Percentiles rank a stretch among this genome's conserved stretches.
Evolutionary conservation across 2,888 invertebrate species (phyloP).

Genomic region (Epinotia bilunana): DNA sequence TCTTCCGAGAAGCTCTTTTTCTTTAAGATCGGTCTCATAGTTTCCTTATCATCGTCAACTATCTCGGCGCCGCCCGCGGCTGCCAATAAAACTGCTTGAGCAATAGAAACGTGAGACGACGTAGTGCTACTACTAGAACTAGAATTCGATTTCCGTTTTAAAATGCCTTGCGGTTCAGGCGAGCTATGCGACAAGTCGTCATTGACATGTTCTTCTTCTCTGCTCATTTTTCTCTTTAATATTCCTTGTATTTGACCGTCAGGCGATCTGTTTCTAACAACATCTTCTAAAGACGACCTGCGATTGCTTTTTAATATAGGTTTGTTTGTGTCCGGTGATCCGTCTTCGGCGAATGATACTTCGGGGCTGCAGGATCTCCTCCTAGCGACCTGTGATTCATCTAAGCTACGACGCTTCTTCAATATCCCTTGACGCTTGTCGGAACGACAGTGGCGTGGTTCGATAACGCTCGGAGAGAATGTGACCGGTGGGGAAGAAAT

Average conservation of each 20-base stretch:
- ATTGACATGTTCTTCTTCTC: constrained; percentile 86
- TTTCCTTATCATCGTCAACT: constrained; percentile 84
- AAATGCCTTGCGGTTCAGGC: constrained; percentile 90
- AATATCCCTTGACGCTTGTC: constrained; percentile 90
- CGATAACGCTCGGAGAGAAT: constrained; percentile 91
- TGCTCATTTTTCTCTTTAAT: constrained; percentile 87
- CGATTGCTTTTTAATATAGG: constrained; percentile 87
- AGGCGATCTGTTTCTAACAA: constrained; percentile 86
- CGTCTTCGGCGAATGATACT: constrained; percentile 85
- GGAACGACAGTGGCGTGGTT: constrained; percentile 84
- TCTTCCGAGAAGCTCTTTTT: constrained; percentile 92
- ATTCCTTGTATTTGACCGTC: constrained; percentile 87
- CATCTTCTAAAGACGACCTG: constrained; percentile 88
- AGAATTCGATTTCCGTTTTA: constrained; percentile 91
- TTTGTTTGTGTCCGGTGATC: constrained; percentile 83
- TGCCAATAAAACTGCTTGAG: constrained; percentile 87
- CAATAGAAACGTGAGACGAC: constrained; percentile 87
- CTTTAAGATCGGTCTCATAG: constrained; percentile 91
- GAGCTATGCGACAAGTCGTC: constrained; percentile 86
- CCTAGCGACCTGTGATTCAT: constrained; percentile 89
- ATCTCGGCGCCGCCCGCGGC: constrained; percentile 86
- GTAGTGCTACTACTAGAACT: constrained; percentile 87
- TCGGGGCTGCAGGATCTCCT: constrained; percentile 89
- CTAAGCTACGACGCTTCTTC: constrained; percentile 92
- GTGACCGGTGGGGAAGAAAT: constrained; percentile 89